Conservation (phyloP, 2,888 invertebrate genomes). For the Ypsolopha scabrella region DNA sequence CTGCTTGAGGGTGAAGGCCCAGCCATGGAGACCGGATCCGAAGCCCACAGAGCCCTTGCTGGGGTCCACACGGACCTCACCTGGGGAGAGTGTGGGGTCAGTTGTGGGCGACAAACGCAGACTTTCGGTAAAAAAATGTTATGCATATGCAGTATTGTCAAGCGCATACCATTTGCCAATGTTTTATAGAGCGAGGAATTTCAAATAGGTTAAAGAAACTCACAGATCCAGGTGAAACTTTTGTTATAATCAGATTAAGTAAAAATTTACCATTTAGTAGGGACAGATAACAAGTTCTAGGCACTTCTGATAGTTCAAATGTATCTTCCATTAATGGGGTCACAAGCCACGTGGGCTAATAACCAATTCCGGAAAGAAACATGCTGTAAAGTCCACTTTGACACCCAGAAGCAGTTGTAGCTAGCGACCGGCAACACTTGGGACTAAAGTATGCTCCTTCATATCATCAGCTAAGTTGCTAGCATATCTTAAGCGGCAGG, state of each 20-base stretch:
- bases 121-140: no score
- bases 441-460: slow-evolving; percentile 28
- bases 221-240: no score
- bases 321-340: slow-evolving; percentile 56
- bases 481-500: no score
- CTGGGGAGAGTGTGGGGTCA: slow-evolving; percentile 18
- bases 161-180: no score
- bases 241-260: no score
- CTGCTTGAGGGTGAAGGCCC: slow-evolving; percentile 99
- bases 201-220: no score
- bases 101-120: no score
- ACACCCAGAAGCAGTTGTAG: slow-evolving; percentile 51
- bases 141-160: no score
- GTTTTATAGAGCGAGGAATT: no score
- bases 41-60: slow-evolving; percentile 99
- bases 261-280: no score
- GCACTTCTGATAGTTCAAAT: slow-evolving; percentile 14
- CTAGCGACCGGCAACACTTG: slow-evolving; percentile 61
- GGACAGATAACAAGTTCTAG: no score
- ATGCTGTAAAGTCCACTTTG: slow-evolving; percentile 53
- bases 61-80: slow-evolving; percentile 97
- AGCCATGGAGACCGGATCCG: slow-evolving; percentile 99
- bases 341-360: slow-evolving; percentile 25
- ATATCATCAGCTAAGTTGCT: no score
- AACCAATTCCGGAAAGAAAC: slow-evolving; percentile 58